Conservation (phyloP, 2,797 vertebrate species). For the Girardinus metallicus region DNA sequence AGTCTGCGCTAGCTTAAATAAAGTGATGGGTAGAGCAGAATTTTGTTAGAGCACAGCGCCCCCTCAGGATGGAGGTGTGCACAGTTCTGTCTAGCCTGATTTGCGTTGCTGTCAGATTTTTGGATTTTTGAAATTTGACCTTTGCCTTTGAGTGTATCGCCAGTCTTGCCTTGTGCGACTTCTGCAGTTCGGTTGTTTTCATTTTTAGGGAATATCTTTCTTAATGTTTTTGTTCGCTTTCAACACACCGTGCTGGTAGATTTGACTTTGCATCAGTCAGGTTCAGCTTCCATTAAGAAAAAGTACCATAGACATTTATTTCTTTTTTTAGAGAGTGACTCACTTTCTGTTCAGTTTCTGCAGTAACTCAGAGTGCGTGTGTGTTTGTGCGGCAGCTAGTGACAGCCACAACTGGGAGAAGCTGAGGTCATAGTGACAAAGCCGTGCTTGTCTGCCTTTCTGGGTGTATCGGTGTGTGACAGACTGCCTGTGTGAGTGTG, state of each 20-base stretch:
- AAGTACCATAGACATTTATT: background rate
- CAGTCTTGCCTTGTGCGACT: background rate
- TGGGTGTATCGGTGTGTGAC: constrained; percentile 49
- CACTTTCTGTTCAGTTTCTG: background rate
- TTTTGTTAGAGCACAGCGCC: background rate
- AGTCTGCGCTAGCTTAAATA: background rate
- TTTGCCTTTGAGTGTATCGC: background rate
- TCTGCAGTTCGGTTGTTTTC: background rate
- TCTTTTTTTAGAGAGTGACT: background rate
- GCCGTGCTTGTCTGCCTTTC: constrained; percentile 63
- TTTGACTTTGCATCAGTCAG: background rate
- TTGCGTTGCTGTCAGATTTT: background rate
- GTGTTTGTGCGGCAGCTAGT: constrained; percentile 51
- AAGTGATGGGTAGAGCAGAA: background rate
- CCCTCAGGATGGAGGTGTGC: background rate
- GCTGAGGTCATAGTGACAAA: constrained; percentile 77
- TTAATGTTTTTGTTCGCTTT: background rate
- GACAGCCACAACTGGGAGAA: constrained; percentile 68
- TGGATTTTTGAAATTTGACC: background rate
- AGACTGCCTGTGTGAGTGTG: constrained; percentile 43
- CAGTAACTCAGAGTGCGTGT: constrained; percentile 9
- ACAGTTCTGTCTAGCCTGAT: background rate
- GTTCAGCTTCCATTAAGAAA: background rate
- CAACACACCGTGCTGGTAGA: background rate
- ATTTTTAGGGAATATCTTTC: background rate